Evolutionary conservation across 1,140 invertebrate species (phyloP).

Genomic region (Eupeodes corollae): DNA sequence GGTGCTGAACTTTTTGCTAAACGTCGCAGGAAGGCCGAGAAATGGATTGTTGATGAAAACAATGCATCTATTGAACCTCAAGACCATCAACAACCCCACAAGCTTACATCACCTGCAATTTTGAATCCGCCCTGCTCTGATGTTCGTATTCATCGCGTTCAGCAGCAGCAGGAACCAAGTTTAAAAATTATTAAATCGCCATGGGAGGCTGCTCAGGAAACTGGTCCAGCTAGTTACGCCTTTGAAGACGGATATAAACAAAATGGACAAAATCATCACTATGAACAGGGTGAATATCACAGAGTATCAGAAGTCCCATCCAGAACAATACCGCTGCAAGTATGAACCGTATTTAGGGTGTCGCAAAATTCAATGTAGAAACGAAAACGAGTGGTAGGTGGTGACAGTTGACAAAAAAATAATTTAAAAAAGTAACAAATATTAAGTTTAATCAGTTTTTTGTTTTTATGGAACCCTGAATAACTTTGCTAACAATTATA

Average conservation of each 20-base stretch:
- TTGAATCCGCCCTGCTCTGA: conserved; percentile 35
- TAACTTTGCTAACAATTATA: no score
- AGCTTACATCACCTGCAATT: conserved; percentile 22
- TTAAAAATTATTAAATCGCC: conserved; percentile 54
- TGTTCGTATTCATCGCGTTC: conserved; percentile 30
- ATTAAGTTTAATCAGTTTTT: no score
- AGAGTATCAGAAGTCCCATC: no score
- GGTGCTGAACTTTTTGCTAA: conserved; percentile 81
- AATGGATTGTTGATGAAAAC: conserved; percentile 74
- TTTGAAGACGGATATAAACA: conserved; percentile 42
- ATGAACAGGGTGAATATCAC: no score
- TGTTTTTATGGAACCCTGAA: no score
- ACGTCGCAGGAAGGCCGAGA: conserved; percentile 70
- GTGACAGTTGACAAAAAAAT: no score
- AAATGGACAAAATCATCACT: no score
- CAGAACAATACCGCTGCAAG: no score
- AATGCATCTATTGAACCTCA: conserved; percentile 39
- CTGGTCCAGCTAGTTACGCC: conserved; percentile 55
- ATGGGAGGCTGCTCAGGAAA: conserved; percentile 61
- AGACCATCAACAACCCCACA: conserved; percentile 28
- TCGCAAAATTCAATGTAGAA: no score
- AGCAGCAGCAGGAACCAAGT: conserved; percentile 37
- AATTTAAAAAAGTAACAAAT: no score
- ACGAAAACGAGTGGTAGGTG: no score
- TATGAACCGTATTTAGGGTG: background rate